A percentile compares a stretch with the other conserved stretches of the same genome.
Conservation (phyloP, 2,888 invertebrate genomes). For the Sminthurinus aureus region DNA sequence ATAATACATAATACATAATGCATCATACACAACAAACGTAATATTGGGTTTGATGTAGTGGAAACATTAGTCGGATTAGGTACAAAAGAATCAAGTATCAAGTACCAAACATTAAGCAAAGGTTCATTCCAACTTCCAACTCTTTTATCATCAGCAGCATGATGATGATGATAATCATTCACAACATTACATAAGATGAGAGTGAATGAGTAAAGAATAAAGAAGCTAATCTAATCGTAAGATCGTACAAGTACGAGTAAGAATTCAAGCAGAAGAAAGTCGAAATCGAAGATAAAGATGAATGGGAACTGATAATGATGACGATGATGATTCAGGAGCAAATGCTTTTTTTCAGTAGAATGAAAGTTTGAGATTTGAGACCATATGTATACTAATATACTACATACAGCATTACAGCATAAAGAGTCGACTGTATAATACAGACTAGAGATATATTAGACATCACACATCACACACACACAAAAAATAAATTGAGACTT, state of each 20-base stretch:
- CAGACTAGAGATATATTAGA: no score
- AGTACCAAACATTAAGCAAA: background rate
- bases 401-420: no score
- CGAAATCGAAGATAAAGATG: background rate
- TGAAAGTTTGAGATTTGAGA: no score
- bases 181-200: background rate
- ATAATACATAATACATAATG: background rate
- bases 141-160: conserved; percentile 4
- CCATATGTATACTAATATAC: no score
- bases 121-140: background rate
- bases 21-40: background rate
- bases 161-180: conserved; percentile 7
- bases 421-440: no score
- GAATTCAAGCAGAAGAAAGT: background rate
- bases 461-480: no score
- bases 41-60: background rate
- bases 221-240: background rate
- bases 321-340: background rate
- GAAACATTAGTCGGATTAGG: no score
- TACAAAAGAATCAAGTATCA: no score
- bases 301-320: background rate
- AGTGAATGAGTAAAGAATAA: background rate
- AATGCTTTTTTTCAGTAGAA: background rate
- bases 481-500: no score
- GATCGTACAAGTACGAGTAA: background rate